A percentile compares a stretch with the other conserved stretches of the same genome.
Conservation (phyloP, 2,113 vertebrate species). For the Salvator merianae region DNA sequence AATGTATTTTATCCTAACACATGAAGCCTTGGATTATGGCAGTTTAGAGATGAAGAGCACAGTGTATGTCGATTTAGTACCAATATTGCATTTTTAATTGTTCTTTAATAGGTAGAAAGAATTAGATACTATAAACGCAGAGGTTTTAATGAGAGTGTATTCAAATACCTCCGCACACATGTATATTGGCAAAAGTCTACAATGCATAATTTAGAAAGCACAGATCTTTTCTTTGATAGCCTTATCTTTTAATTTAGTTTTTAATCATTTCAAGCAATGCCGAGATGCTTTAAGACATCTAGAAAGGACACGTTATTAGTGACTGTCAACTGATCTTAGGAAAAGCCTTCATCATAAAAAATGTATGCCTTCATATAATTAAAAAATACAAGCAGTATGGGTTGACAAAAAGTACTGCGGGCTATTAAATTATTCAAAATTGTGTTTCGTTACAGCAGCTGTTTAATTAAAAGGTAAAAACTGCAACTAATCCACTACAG, state of each 20-base stretch:
- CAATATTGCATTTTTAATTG: slow-evolving; percentile 37
- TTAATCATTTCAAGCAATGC: slow-evolving; percentile 57
- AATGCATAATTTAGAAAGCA: slow-evolving; percentile 36
- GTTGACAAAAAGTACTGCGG: slow-evolving; percentile 71
- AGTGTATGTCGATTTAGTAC: slow-evolving; percentile 31
- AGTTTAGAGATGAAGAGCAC: background rate
- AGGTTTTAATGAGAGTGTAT: slow-evolving; percentile 24
- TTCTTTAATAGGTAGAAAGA: background rate
- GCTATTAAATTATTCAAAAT: slow-evolving; percentile 84
- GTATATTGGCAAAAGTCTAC: slow-evolving; percentile 19
- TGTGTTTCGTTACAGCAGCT: slow-evolving; percentile 76
- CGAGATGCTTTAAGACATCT: slow-evolving; percentile 54
- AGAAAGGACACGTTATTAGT: slow-evolving; percentile 68
- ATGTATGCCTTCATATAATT: slow-evolving; percentile 76
- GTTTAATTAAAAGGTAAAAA: slow-evolving; percentile 87
- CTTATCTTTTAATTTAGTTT: slow-evolving; percentile 62
- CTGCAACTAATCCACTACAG: slow-evolving; percentile 79
- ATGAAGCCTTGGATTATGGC: background rate
- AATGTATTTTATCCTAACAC: slow-evolving; percentile 18
- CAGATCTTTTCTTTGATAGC: slow-evolving; percentile 48
- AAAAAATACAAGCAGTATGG: slow-evolving; percentile 69
- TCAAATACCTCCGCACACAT: slow-evolving; percentile 11
- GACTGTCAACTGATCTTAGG: slow-evolving; percentile 66
- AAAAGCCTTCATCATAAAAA: slow-evolving; percentile 75
- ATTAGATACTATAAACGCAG: slow-evolving; percentile 32